phyloP scores from a whole-genome alignment of 2,888 invertebrate species.

The Agonopterix subpropinquella region DNA sequence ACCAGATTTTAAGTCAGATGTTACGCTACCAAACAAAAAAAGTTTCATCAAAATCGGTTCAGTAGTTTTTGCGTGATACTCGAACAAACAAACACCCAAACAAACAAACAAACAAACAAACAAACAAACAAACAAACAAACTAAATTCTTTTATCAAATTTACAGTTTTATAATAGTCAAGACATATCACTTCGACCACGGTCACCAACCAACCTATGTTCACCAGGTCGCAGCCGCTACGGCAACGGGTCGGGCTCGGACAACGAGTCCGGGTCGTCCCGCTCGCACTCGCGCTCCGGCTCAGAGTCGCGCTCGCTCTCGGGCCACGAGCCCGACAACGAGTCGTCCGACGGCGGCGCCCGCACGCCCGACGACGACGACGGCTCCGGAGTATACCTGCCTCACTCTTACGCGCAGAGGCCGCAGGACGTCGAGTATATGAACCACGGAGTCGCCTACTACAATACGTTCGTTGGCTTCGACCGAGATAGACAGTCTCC shows the following conservation, averaged over 20 bases:
- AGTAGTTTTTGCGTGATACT: too few species aligned
- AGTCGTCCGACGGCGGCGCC: conserved; percentile 84
- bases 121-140: too few species aligned
- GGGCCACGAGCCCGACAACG: conserved; percentile 85
- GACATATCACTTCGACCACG: background rate
- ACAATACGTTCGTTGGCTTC: conserved; percentile 77
- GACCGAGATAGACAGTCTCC: conserved; percentile 66
- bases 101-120: too few species aligned
- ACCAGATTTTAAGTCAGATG: too few species aligned
- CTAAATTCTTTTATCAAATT: too few species aligned
- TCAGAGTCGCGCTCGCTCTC: conserved; percentile 83
- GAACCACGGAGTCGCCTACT: conserved; percentile 77
- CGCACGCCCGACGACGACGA: conserved; percentile 81
- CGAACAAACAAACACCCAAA: too few species aligned
- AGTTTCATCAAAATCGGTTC: too few species aligned
- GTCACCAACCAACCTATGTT: conserved; percentile 10
- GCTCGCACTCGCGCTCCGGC: conserved; percentile 72
- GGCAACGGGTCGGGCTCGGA: conserved; percentile 73
- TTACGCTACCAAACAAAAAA: too few species aligned
- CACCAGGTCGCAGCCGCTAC: conserved; percentile 79
- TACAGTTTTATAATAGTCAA: too few species aligned
- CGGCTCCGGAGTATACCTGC: conserved; percentile 77
- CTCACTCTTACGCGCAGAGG: conserved; percentile 75
- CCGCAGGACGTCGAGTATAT: conserved; percentile 62
- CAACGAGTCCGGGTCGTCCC: conserved; percentile 83